phyloP scores from a whole-genome alignment of 2,888 invertebrate genomes.

The Leptarthrus brevirostris region DNA sequence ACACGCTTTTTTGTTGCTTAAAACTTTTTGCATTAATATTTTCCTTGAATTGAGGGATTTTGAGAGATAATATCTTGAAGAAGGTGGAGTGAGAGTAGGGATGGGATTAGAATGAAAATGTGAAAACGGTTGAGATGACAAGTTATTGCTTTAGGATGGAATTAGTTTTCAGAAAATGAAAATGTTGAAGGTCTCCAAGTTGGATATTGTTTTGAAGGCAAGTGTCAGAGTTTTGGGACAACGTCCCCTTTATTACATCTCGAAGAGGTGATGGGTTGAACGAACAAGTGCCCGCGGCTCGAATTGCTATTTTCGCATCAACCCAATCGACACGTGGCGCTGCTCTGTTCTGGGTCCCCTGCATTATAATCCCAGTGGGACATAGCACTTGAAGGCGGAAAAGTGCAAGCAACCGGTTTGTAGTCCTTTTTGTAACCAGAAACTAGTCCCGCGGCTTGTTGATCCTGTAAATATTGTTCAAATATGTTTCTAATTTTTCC shows the following conservation, averaged over 20 bases:
- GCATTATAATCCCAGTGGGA: slow-evolving; percentile 24
- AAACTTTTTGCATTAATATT: no score
- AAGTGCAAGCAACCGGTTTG: slow-evolving; percentile 20
- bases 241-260: neutral
- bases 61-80: no score
- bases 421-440: slow-evolving; percentile 42
- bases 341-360: neutral
- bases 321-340: slow-evolving; percentile 20
- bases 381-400: neutral
- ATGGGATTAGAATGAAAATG: no score
- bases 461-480: slow-evolving; percentile 46
- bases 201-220: no score
- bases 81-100: no score
- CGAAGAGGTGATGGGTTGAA: neutral
- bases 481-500: slow-evolving; percentile 48
- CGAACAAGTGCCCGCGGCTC: slow-evolving; percentile 22
- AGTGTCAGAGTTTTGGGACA: no score
- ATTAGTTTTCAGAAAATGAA: no score
- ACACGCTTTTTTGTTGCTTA: slow-evolving; percentile 21
- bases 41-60: no score
- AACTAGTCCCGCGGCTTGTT: slow-evolving; percentile 31
- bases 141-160: no score
- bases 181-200: no score
- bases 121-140: no score
- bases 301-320: slow-evolving; percentile 38